Evolutionary conservation across 1,140 invertebrate genomes (phyloP), one percentile per base, ranked within the genome.

Genomic region (Acromyrmex charruanus): DNA sequence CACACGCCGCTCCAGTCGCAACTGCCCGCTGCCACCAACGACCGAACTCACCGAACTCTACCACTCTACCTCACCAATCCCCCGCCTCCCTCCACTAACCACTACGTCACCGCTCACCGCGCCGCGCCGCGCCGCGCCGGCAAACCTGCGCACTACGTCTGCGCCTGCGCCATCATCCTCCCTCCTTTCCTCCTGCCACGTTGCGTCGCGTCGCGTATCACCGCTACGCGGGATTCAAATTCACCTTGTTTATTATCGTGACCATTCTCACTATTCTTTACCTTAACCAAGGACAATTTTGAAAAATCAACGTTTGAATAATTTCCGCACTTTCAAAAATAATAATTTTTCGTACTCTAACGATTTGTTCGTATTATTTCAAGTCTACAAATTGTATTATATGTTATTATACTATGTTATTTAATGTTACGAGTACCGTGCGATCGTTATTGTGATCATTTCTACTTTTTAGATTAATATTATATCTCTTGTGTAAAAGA

Each of bases 1-100:
- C 89, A 66, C 87, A 89, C 90, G 91, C 87, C 92, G 87, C 68
- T 92, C 92, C 89, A 91, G 87, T 91, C 92, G 93, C 93, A 94
- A 94, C 93, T 94, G 31, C 31, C 31, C 31, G 31, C 31, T 94
- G 93, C 86, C 87, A 86, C 77, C 55, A 77, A 66, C 65, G 25
- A 81, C 74, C 39, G 75, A 61, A 69, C 72, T 35, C 31, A 35
- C 31, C 31, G 31, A 35, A 35, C 31, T 35, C 31, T 35, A 35
- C 31, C 31, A 35, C 31, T 49, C 3, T 12, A 18, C 21, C 49
- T 1, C 44, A 7, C n/a, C 3, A 6, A 25, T 25, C 63, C 7
- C n/a, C 51, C 0, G 7, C 16, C n/a, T 7, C 12, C 6, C 25
- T 9, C 2, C 39, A 35, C 31, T 35, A 10, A 1, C 39, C 7